Conservation (phyloP, 1,140 invertebrate genomes). For the Drosophila equinoxialis region DNA sequence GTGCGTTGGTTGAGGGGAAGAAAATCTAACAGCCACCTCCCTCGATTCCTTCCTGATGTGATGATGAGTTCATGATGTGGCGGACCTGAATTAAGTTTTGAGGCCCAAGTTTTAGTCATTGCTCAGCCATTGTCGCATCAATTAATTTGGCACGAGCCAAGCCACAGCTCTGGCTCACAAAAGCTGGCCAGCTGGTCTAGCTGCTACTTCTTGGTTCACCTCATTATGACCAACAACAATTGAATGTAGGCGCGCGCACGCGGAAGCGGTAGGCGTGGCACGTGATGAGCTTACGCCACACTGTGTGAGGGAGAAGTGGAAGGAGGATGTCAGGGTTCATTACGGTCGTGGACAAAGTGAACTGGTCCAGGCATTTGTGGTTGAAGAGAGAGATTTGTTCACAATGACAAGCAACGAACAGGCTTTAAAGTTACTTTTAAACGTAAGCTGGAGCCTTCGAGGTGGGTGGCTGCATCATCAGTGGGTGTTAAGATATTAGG, state of each 20-base stretch:
- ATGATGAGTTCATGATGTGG: slow-evolving; percentile 63
- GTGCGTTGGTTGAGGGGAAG: slow-evolving; percentile 4
- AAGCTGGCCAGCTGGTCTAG: slow-evolving; percentile 17
- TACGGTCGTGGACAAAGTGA: slow-evolving; percentile 34
- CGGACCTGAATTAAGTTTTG: slow-evolving; percentile 51
- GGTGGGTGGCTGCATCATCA: background rate
- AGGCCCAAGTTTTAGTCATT: slow-evolving; percentile 52
- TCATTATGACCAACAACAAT: slow-evolving; percentile 41
- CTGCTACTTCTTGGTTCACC: slow-evolving; percentile 27
- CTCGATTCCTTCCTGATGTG: slow-evolving; percentile 9
- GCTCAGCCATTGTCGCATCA: slow-evolving; percentile 63
- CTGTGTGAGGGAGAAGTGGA: slow-evolving; percentile 4
- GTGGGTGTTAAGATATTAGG: background rate
- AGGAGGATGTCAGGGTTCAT: slow-evolving; percentile 47
- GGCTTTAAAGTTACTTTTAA: slow-evolving; percentile 9
- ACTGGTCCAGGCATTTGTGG: slow-evolving; percentile 34
- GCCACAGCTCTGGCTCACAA: slow-evolving; percentile 15
- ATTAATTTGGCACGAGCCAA: slow-evolving; percentile 66
- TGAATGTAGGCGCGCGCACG: slow-evolving; percentile 35
- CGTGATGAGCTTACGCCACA: slow-evolving; percentile 57
- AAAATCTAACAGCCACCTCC: slow-evolving; percentile 1
- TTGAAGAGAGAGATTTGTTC: slow-evolving; percentile 19
- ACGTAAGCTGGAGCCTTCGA: background rate
- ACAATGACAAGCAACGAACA: slow-evolving; percentile 6
- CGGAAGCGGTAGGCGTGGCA: slow-evolving; percentile 24